These are phyloP conservation scores for Phallusia fumigata DNA, from an alignment of 23 tunicate species.

Conservation along the genomic window DNA sequence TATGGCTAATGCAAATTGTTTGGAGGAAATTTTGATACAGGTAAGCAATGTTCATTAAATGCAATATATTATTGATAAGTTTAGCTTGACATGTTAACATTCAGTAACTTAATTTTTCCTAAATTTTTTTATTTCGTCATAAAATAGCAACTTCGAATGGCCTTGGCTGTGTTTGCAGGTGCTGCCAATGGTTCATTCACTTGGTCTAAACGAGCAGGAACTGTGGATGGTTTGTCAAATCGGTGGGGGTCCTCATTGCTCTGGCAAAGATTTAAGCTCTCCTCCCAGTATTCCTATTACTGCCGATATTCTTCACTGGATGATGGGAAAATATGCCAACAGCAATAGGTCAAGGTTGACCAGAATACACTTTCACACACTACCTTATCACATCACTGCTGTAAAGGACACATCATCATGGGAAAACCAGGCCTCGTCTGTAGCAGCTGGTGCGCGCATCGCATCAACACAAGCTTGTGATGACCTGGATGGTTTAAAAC, in stretches of 20 bases:
- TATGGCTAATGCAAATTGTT: slow-evolving; percentile 62
- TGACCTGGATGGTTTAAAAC: slow-evolving; percentile 29
- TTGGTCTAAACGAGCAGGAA: slow-evolving; percentile 93
- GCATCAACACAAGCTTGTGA: slow-evolving; percentile 90
- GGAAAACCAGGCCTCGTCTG: slow-evolving; percentile 55
- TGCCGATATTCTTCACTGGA: slow-evolving; percentile 55
- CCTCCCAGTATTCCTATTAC: slow-evolving; percentile 60
- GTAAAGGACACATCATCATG: slow-evolving; percentile 39
- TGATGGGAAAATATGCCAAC: slow-evolving; percentile 31
- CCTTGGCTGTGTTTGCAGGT: slow-evolving; percentile 26
- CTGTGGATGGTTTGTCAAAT: slow-evolving; percentile 76
- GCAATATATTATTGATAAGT: no score
- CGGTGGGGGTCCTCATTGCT: slow-evolving; percentile 63
- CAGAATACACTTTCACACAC: slow-evolving; percentile 87
- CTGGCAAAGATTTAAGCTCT: not conserved
- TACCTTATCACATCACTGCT: slow-evolving; percentile 57
- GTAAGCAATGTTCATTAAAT: no score
- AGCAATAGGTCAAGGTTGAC: slow-evolving; percentile 32
- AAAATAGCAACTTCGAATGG: no score
- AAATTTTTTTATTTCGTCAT: no score
- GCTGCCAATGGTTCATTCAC: slow-evolving; percentile 58
- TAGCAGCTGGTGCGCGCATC: slow-evolving; percentile 71
- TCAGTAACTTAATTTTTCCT: no score
- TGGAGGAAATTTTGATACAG: slow-evolving; percentile 30
- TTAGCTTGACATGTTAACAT: no score